These are phyloP conservation scores for Arrhopalites spinosus DNA, from an alignment of 2,888 invertebrate genomes.

Conservation along the genomic window DNA sequence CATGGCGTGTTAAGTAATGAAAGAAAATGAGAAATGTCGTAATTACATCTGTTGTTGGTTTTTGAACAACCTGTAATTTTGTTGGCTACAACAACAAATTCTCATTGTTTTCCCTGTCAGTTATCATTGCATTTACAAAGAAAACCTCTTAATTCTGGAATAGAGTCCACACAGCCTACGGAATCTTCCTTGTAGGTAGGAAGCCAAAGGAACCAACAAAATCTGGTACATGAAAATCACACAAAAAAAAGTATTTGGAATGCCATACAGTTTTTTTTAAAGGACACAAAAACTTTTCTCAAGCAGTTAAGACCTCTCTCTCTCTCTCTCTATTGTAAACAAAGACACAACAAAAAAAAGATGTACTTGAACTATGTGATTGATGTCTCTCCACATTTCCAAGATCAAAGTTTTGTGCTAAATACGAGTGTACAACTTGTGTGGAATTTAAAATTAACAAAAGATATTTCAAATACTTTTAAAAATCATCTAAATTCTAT, in stretches of 20 bases:
- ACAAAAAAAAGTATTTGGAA: background rate
- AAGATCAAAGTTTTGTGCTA: background rate
- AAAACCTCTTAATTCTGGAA: slow-evolving; percentile 25
- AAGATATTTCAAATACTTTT: no score
- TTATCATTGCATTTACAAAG: slow-evolving; percentile 13
- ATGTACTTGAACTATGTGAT: background rate
- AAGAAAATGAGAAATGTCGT: background rate
- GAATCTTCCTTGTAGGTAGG: background rate
- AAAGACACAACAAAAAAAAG: background rate
- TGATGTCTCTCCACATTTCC: background rate
- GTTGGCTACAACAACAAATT: slow-evolving; percentile 7
- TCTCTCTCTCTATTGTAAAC: background rate
- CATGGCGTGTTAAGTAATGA: background rate
- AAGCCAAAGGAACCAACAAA: no score
- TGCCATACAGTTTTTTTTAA: background rate
- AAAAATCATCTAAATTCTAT: no score
- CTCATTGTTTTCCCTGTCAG: slow-evolving; percentile 20
- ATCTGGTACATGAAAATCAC: no score
- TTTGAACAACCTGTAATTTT: slow-evolving; percentile 30
- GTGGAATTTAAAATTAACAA: no score
- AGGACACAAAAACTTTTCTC: no score
- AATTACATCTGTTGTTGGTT: background rate
- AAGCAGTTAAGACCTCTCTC: no score
- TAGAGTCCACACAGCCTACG: background rate
- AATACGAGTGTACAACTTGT: background rate